Percentiles rank a stretch among this genome's conserved stretches.
Evolutionary conservation across 2,797 vertebrate species (phyloP).

Genomic region (Eutrigla gurnardus): DNA sequence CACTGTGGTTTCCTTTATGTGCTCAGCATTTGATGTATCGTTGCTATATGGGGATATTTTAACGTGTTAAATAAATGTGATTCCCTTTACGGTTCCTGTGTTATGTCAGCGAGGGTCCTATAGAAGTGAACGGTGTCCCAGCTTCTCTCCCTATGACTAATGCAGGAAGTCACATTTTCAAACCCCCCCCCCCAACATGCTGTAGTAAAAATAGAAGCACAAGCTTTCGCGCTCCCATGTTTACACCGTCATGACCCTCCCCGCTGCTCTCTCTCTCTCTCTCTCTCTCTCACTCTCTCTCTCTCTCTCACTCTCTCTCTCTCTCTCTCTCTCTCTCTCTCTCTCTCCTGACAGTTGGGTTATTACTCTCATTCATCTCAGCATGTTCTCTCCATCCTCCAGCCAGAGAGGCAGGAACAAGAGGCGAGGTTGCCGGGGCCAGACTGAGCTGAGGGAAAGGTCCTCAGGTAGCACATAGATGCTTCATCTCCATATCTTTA

Average conservation of each 20-base stretch:
- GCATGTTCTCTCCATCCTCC: conserved; percentile 61
- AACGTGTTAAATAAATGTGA: not conserved
- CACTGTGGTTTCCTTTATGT: not conserved
- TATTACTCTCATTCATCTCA: conserved; percentile 76
- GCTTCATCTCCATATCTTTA: conserved; percentile 77
- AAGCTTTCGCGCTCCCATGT: conserved; percentile 76
- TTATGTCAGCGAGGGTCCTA: conserved; percentile 11
- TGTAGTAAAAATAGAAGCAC: conserved; percentile 81
- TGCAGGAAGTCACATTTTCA: conserved; percentile 79
- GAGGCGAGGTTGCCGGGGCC: conserved; percentile 56
- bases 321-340: conserved; percentile 23
- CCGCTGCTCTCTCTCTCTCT: conserved; percentile 46
- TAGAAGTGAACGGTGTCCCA: conserved; percentile 47
- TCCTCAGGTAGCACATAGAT: conserved; percentile 68
- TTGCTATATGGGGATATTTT: not conserved
- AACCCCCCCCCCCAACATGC: conserved; percentile 57
- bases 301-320: not conserved
- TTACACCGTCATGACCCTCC: conserved; percentile 75
- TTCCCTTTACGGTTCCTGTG: not conserved
- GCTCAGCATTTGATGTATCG: conserved; percentile 1
- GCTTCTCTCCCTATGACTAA: conserved; percentile 75
- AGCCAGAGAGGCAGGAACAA: conserved; percentile 60
- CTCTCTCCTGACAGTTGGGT: conserved; percentile 67
- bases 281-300: too few relatives aligned
- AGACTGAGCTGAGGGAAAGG: conserved; percentile 63